Percentiles rank a stretch among this genome's conserved stretches.
phyloP scores from a whole-genome alignment of 92 coral and sea anemone genomes.

The Porites lobata region DNA sequence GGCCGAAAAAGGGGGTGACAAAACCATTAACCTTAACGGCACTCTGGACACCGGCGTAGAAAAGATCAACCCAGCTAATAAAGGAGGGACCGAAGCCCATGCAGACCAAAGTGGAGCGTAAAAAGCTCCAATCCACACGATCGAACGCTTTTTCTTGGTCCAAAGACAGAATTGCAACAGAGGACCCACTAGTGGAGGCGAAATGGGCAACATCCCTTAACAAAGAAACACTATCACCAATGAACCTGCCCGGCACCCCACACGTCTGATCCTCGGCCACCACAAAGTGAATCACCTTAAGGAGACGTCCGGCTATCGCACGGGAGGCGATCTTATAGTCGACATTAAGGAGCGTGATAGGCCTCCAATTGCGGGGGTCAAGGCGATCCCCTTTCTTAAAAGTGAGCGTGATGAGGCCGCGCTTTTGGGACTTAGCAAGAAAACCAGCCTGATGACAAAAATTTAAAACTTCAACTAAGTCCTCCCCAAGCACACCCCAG shows the following conservation, averaged over 20 bases:
- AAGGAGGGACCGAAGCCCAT: conserved; percentile 54
- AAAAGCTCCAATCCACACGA: conserved; percentile 29
- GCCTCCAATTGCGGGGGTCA: background rate
- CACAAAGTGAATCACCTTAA: background rate
- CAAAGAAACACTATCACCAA: conserved; percentile 16
- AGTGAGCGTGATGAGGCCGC: background rate
- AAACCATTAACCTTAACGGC: conserved; percentile 24
- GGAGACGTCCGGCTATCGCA: background rate
- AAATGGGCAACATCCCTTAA: background rate
- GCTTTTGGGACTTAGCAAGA: background rate
- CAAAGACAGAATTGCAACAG: conserved; percentile 20
- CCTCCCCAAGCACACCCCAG: conserved; percentile 47
- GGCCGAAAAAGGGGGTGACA: background rate
- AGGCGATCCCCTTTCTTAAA: background rate
- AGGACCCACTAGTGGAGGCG: background rate
- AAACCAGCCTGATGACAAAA: background rate
- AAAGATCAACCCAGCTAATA: conserved; percentile 20
- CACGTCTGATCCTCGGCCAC: conserved; percentile 8
- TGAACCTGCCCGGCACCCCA: conserved; percentile 26
- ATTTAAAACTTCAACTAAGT: conserved; percentile 20
- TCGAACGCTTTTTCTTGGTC: conserved; percentile 50
- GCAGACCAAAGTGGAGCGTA: background rate
- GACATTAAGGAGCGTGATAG: background rate
- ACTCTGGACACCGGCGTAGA: conserved; percentile 14
- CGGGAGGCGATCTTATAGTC: conserved; percentile 10